phyloP scores from a whole-genome alignment of 2,888 invertebrate species.

The Psylliodes chrysocephalus region DNA sequence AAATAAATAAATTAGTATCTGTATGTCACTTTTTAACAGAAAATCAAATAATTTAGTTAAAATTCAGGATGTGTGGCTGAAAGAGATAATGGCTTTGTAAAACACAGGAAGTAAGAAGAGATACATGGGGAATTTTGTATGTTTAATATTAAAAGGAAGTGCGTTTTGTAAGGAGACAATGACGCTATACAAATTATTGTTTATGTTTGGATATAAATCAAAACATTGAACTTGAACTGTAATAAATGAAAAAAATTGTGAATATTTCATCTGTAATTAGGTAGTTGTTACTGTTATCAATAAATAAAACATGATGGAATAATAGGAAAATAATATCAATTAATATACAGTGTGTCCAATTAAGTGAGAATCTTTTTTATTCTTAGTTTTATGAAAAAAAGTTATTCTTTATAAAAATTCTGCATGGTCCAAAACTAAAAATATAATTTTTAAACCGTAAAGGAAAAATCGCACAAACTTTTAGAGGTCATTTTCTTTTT shows the following conservation, averaged over 20 bases:
- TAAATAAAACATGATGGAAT: no score
- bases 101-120: slow-evolving; percentile 31
- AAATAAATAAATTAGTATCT: neutral
- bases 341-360: no score
- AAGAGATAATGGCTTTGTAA: slow-evolving; percentile 25
- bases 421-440: no score
- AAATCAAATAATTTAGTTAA: neutral
- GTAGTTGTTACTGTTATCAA: no score
- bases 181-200: slow-evolving; percentile 5
- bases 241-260: neutral
- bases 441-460: no score
- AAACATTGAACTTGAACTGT: slow-evolving; percentile 18
- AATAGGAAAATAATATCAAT: no score
- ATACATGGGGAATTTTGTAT: slow-evolving; percentile 20
- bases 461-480: no score
- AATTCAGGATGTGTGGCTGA: slow-evolving; percentile 31
- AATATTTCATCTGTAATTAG: neutral
- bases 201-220: slow-evolving; percentile 4
- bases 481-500: no score
- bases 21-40: neutral
- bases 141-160: slow-evolving; percentile 20
- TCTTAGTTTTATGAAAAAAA: no score
- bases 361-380: no score
- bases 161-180: slow-evolving; percentile 10
- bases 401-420: no score